These are phyloP conservation scores for Caenorhabditis inopinata DNA, from an alignment of 1,140 invertebrate genomes.

Conservation along the genomic window DNA sequence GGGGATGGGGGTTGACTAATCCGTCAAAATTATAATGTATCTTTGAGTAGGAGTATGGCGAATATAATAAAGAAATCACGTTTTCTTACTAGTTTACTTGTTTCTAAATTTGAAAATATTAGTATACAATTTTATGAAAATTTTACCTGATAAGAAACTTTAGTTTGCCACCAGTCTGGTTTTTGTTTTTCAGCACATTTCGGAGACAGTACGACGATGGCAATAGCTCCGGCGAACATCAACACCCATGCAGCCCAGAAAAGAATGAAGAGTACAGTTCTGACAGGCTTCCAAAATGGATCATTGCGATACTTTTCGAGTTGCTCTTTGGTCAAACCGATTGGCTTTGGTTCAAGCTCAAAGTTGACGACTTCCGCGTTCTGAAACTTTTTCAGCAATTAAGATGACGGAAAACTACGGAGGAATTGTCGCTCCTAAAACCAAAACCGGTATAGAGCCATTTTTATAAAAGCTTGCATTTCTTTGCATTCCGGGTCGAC, in stretches of 20 bases:
- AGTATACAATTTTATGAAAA: neutral
- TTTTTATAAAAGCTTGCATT: too few relatives aligned
- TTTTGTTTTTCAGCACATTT: conserved; percentile 60
- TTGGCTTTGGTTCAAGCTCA: conserved; percentile 55
- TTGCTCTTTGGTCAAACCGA: conserved; percentile 64
- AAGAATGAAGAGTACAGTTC: conserved; percentile 53
- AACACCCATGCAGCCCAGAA: conserved; percentile 63
- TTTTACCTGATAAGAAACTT: conserved; percentile 55
- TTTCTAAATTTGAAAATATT: neutral
- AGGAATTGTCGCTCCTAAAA: too few relatives aligned
- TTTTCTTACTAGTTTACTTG: neutral
- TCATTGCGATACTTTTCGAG: conserved; percentile 64
- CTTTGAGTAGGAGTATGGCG: neutral
- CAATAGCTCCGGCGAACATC: conserved; percentile 63
- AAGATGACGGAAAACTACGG: too few relatives aligned
- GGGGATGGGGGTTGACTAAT: too few relatives aligned
- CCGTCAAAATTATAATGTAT: neutral
- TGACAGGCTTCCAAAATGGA: conserved; percentile 64
- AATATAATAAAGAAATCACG: neutral
- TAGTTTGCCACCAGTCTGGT: conserved; percentile 56
- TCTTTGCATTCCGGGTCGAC: too few relatives aligned
- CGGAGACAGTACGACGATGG: conserved; percentile 63
- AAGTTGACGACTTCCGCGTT: conserved; percentile 55
- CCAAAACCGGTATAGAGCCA: too few relatives aligned
- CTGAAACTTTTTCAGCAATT: conserved; percentile 49